Conservation (phyloP, 2,888 invertebrate genomes). For the Caenorhabditis macrosperma region DNA sequence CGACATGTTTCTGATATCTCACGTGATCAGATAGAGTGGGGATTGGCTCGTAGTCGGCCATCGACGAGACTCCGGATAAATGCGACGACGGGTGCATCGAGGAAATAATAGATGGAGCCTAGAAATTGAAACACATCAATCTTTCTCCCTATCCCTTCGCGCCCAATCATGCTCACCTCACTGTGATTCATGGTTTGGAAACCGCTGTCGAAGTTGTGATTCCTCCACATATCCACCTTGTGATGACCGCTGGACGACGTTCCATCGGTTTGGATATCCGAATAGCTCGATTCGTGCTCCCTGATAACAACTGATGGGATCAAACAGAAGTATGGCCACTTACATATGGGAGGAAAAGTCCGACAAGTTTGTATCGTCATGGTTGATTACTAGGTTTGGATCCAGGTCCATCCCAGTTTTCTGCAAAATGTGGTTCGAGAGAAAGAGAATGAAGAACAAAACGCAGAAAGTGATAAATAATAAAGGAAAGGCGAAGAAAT, state of each 20-base stretch:
- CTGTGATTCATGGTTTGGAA: slow-evolving; percentile 77
- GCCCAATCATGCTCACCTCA: slow-evolving; percentile 57
- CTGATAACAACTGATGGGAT: slow-evolving; percentile 9
- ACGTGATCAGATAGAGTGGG: slow-evolving; percentile 62
- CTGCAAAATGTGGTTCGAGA: slow-evolving; percentile 12
- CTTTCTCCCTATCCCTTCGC: slow-evolving; percentile 19
- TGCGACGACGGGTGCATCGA: slow-evolving; percentile 70
- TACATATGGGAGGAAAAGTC: slow-evolving; percentile 42
- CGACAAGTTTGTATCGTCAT: slow-evolving; percentile 55
- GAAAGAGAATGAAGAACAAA: background rate
- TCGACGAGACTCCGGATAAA: slow-evolving; percentile 70
- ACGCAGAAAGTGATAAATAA: slow-evolving; percentile 4
- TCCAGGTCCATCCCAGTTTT: slow-evolving; percentile 62
- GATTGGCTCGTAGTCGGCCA: slow-evolving; percentile 62
- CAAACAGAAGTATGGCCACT: slow-evolving; percentile 9
- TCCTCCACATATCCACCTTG: slow-evolving; percentile 69
- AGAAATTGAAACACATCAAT: slow-evolving; percentile 45
- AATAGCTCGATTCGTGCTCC: slow-evolving; percentile 43
- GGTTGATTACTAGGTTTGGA: slow-evolving; percentile 45
- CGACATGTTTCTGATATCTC: background rate
- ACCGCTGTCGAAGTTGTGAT: slow-evolving; percentile 74
- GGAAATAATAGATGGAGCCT: slow-evolving; percentile 72
- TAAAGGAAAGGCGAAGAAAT: background rate
- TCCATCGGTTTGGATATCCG: slow-evolving; percentile 26
- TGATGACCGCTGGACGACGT: slow-evolving; percentile 44